A percentile compares a stretch with the other conserved stretches of the same genome.
phyloP scores from a whole-genome alignment of 2,888 invertebrate genomes.

The Agrotis exclamationis region DNA sequence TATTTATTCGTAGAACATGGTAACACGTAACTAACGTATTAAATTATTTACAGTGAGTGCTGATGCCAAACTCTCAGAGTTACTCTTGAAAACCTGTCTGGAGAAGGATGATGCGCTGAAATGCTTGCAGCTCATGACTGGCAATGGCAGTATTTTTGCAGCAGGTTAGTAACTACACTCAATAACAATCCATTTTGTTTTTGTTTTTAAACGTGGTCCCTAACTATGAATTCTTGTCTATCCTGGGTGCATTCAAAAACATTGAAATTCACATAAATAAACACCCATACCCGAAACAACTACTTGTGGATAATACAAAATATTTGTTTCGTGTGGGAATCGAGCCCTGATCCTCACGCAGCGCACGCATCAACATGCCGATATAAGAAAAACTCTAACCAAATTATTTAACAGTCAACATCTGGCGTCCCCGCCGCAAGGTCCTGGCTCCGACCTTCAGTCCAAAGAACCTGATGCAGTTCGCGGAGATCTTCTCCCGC shows the following conservation, averaged over 20 bases:
- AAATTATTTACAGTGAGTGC: constrained; percentile 63
- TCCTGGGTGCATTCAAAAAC: too few species aligned
- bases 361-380: background rate
- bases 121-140: constrained; percentile 53
- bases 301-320: too few species aligned
- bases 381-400: background rate
- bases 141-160: constrained; percentile 72
- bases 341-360: too few species aligned
- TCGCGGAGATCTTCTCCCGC: constrained; percentile 68
- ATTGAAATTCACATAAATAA: too few species aligned
- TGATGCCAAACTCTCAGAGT: constrained; percentile 68
- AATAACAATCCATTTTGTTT: background rate
- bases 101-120: constrained; percentile 72
- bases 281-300: too few species aligned
- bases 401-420: constrained; percentile 34
- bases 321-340: too few species aligned
- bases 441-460: constrained; percentile 73
- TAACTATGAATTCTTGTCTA: too few species aligned
- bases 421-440: constrained; percentile 76
- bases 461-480: constrained; percentile 69
- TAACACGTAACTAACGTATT: too few species aligned
- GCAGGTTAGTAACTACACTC: constrained; percentile 54
- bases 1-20: too few species aligned
- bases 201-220: too few species aligned
- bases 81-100: constrained; percentile 69